Conservation (phyloP, 2,797 vertebrate genomes). For the Tympanoctomys barrerae region DNA sequence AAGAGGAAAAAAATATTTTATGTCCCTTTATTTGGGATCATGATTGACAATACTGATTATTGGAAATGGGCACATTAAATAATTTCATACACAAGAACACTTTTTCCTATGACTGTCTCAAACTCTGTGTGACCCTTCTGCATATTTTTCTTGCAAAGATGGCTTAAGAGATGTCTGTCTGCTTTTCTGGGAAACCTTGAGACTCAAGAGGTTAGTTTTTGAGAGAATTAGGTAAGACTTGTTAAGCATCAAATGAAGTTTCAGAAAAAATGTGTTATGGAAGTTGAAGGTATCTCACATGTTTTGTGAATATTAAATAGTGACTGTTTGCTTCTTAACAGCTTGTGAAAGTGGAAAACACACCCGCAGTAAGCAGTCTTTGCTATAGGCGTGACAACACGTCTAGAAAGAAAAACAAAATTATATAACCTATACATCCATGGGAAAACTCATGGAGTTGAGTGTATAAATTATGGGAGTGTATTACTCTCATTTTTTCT, state of each 20-base stretch:
- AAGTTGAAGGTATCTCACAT: constrained; percentile 56
- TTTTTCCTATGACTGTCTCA: constrained; percentile 19
- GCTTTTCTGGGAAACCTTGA: constrained; percentile 70
- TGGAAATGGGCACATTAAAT: background rate
- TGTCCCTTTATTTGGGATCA: background rate
- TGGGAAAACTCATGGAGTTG: constrained; percentile 49
- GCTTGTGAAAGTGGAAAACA: constrained; percentile 38
- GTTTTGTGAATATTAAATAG: constrained; percentile 54
- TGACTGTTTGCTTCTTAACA: constrained; percentile 35
- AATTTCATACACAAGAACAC: constrained; percentile 58
- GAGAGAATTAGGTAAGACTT: constrained; percentile 76
- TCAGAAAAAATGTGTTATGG: constrained; percentile 67
- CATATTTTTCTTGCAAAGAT: background rate
- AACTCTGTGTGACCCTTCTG: background rate
- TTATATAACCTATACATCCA: constrained; percentile 42
- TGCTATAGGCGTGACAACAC: background rate
- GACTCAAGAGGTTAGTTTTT: constrained; percentile 79
- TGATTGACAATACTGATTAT: background rate
- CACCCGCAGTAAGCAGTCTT: background rate
- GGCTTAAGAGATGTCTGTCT: constrained; percentile 74
- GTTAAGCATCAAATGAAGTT: constrained; percentile 82
- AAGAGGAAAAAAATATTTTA: background rate
- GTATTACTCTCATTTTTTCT: background rate
- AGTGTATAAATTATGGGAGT: constrained; percentile 16
- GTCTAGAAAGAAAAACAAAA: constrained; percentile 64